Evolutionary conservation across 2,113 vertebrate genomes (phyloP).

Genomic region (Atrichornis clamosus): DNA sequence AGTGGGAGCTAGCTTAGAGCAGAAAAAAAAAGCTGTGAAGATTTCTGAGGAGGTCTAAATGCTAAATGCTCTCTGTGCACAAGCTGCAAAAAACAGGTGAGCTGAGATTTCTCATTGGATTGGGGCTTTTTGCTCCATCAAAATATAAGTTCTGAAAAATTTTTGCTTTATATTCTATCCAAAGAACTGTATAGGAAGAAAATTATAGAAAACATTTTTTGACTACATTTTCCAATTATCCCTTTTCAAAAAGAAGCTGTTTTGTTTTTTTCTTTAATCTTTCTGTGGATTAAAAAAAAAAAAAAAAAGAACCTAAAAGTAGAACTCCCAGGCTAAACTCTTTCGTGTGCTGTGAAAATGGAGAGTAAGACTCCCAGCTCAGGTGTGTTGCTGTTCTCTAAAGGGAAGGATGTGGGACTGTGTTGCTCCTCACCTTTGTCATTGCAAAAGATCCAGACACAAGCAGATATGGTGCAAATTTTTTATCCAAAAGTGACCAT

Average conservation of each 20-base stretch:
- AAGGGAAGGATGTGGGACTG: not conserved
- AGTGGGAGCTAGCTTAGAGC: not conserved
- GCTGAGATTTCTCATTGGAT: not conserved
- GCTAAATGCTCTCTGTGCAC: not conserved
- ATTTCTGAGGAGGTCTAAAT: not conserved
- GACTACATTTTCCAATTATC: not conserved
- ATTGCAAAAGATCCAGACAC: not conserved
- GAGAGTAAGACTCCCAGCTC: not conserved
- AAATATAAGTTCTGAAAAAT: not conserved
- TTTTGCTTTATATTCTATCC: not conserved
- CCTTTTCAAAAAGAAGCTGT: not conserved
- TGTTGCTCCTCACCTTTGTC: not conserved
- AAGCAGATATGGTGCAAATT: not conserved
- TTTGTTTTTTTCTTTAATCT: not conserved
- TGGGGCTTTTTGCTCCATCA: not conserved
- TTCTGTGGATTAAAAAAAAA: not conserved
- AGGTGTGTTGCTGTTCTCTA: not conserved
- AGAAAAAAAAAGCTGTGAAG: not conserved
- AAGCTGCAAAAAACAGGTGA: not conserved
- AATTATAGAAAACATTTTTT: not conserved
- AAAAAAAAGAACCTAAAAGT: not conserved
- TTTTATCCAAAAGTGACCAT: not conserved
- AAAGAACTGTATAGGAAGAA: not conserved
- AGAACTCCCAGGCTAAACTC: not conserved
- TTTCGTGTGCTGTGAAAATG: not conserved